Conservation (phyloP, 1,140 invertebrate genomes). For the Mya arenaria region DNA sequence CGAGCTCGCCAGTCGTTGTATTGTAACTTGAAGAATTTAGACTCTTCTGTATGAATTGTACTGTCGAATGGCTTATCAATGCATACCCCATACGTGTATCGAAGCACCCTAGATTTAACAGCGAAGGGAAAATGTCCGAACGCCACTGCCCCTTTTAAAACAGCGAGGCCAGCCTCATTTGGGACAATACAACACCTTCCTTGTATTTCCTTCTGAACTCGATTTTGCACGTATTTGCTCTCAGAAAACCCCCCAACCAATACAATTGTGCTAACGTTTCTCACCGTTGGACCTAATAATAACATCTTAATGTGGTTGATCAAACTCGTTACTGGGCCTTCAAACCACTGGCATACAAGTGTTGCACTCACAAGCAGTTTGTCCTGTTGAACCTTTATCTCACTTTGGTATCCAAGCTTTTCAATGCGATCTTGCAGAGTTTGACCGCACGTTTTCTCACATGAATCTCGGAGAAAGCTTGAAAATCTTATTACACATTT, state of each 20-base stretch:
- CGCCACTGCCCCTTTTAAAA: constrained; percentile 58
- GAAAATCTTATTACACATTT: too few relatives aligned
- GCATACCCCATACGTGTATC: constrained; percentile 52
- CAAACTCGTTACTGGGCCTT: constrained; percentile 5
- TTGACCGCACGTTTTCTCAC: too few relatives aligned
- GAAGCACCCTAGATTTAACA: constrained; percentile 28
- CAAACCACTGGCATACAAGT: constrained; percentile 22
- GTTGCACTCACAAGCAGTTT: constrained; percentile 41
- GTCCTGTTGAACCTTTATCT: too few relatives aligned
- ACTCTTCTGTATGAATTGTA: too few relatives aligned
- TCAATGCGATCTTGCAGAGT: too few relatives aligned
- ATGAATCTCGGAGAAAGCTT: too few relatives aligned
- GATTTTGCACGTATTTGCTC: constrained; percentile 40
- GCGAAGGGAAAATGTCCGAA: constrained; percentile 49
- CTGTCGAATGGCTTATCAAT: too few relatives aligned
- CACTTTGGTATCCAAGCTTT: too few relatives aligned
- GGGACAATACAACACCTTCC: constrained; percentile 45
- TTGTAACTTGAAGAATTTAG: too few relatives aligned
- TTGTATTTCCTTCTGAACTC: constrained; percentile 27
- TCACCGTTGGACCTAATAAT: background rate
- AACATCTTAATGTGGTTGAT: constrained; percentile 22
- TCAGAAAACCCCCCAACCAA: constrained; percentile 63
- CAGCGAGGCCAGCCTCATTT: constrained; percentile 53
- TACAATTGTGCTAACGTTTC: constrained; percentile 34
- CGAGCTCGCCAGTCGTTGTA: too few relatives aligned